These are phyloP conservation scores for Oenanthe melanoleuca DNA, from an alignment of 2,113 vertebrate species.

Conservation along the genomic window DNA sequence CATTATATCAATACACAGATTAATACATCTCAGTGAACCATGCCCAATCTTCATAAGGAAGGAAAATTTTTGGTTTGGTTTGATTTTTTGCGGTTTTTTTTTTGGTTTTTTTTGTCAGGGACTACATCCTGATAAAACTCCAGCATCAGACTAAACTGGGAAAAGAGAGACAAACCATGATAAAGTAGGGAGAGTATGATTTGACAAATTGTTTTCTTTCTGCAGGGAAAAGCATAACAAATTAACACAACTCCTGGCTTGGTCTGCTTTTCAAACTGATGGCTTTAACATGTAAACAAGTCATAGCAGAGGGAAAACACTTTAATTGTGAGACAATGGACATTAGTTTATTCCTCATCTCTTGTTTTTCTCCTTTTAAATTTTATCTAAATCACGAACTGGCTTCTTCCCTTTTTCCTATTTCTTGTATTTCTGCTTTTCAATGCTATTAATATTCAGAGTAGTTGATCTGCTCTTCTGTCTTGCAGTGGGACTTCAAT, in stretches of 20 bases:
- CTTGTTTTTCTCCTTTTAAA: neutral
- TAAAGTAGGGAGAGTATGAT: neutral
- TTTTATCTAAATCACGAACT: neutral
- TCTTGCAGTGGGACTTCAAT: neutral
- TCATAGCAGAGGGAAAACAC: neutral
- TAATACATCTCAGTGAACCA: neutral
- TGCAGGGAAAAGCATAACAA: neutral
- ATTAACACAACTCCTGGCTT: neutral
- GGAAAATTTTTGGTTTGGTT: neutral
- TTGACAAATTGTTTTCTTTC: neutral
- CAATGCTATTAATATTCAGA: neutral
- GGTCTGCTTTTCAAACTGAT: neutral
- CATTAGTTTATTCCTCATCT: neutral
- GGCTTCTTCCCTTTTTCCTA: neutral
- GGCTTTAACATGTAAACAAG: neutral
- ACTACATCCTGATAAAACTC: neutral
- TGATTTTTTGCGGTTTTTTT: no score
- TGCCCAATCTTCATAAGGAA: neutral
- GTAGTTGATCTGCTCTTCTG: neutral
- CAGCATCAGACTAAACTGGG: neutral
- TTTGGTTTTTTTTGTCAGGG: neutral
- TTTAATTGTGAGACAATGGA: neutral
- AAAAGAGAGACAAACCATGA: neutral
- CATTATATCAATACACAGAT: neutral
- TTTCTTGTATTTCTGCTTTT: neutral